Evolutionary conservation across 1,140 invertebrate species (phyloP), one percentile per base, ranked within the genome.

Genomic region (Drosophila pallidifrons): DNA sequence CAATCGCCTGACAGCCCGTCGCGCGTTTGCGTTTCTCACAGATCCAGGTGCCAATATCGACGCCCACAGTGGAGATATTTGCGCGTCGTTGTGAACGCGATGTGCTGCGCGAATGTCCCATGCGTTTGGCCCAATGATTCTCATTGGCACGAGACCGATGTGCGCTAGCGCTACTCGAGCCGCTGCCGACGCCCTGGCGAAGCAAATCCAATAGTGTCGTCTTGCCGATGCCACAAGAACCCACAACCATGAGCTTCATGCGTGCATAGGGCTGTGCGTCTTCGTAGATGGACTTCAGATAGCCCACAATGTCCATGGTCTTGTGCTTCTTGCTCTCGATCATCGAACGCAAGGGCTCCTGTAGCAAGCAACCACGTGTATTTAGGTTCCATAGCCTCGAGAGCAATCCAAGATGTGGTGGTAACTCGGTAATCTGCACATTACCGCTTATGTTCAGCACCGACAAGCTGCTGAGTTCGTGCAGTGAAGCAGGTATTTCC

Each of bases 171-270:
- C 79, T 49, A 11, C 65, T 43, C 0, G 83, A 77, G 4, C 83
- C 72, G 5, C 75, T 75, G 20, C 85, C 95, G 10, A 64, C 77
- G 28, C 91, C 95, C 77, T 97, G 96, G 30, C 98, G 93, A 6
- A 99, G 91, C 82, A 98, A 96, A 73, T 98, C 96, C 8, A 99
- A 93, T 3, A 99, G 93, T 54, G 98, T 98, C 0, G 98, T 99
- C 93, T 99, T 99, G 0, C 98, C 94, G 66, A 97, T 97, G 10
- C 97, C 97, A 91, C 99, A 97, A 7, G 97, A 95, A 0, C 99
- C 99, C 11, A 99, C 98, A 51, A 99, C 96, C 98, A 99, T 99
- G 2, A 99, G 93, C 92, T 99, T 99, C 96, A 99, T 98, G 43
- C 98, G 94, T 4, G 98, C 97, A 93, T 99, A 99, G 0, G 98